phyloP scores from a whole-genome alignment of 2,797 vertebrate species.

The Clarias pachynema region DNA sequence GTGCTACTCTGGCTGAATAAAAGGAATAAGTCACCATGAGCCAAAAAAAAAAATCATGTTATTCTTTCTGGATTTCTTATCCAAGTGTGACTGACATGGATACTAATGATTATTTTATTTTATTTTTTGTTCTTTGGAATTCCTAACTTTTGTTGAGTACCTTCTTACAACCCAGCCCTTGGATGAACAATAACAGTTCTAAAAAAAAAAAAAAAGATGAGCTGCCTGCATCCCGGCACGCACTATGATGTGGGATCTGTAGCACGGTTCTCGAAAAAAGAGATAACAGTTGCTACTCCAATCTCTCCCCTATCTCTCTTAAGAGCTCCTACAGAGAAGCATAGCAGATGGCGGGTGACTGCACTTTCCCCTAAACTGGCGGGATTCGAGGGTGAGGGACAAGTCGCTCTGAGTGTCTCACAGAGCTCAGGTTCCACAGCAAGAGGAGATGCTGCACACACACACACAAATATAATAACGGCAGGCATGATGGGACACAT shows the following conservation, averaged over 20 bases:
- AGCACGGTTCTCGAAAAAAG: conserved; percentile 29
- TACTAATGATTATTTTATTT: background rate
- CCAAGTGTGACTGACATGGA: background rate
- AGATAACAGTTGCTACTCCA: conserved; percentile 61
- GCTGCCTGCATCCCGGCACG: conserved; percentile 50
- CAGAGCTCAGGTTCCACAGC: conserved; percentile 74
- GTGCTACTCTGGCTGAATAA: conserved; percentile 31
- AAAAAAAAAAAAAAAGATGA: conserved; percentile 20
- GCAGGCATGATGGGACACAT: conserved; percentile 48
- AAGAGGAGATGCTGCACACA: conserved; percentile 24
- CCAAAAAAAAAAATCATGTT: background rate
- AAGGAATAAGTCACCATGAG: conserved; percentile 53
- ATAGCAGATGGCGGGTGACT: conserved; percentile 71
- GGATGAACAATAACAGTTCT: conserved; percentile 8
- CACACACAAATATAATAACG: background rate
- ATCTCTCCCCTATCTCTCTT: conserved; percentile 60
- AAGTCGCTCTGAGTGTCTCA: conserved; percentile 72
- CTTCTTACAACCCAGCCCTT: background rate
- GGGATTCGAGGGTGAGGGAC: conserved; percentile 66
- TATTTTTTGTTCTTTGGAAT: background rate
- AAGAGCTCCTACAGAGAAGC: conserved; percentile 65
- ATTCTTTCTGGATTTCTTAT: background rate
- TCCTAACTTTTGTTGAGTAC: background rate
- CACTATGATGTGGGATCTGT: conserved; percentile 65
- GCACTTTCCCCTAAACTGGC: conserved; percentile 55